phyloP scores from a whole-genome alignment of 2,113 vertebrate genomes.

The Dasyurus viverrinus region DNA sequence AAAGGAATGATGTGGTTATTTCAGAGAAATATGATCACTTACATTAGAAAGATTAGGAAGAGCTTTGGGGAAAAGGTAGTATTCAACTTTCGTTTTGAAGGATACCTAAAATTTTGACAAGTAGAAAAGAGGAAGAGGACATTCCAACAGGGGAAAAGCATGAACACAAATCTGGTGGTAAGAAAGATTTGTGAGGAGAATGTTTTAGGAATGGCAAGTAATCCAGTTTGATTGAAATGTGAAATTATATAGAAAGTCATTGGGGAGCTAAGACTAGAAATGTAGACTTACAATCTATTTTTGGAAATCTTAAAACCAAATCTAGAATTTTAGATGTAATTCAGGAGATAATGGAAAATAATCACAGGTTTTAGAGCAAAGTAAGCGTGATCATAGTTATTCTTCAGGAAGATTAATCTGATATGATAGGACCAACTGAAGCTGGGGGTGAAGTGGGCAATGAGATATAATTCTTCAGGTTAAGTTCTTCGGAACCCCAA shows the following conservation, averaged over 20 bases:
- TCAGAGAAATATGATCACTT: background rate
- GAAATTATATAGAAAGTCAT: background rate
- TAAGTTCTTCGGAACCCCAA: background rate
- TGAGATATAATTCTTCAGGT: background rate
- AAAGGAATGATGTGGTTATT: background rate
- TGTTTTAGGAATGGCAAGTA: background rate
- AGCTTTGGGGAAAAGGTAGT: background rate
- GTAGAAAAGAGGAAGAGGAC: no score
- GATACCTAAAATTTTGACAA: background rate
- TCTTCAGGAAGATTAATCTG: background rate
- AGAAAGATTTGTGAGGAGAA: background rate
- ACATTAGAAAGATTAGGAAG: background rate
- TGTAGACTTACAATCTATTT: background rate
- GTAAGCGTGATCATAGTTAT: background rate
- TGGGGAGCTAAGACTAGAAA: background rate
- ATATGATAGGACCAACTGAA: background rate
- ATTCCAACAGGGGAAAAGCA: background rate
- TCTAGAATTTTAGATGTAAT: background rate
- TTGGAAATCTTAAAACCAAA: background rate
- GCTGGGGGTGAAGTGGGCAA: no score
- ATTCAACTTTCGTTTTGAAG: background rate
- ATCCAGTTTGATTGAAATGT: background rate
- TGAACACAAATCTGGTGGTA: background rate
- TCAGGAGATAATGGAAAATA: background rate
- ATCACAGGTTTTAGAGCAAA: background rate